These are phyloP conservation scores for Leptodactylus fuscus DNA, from an alignment of 2,113 vertebrate species.

Conservation along the genomic window DNA sequence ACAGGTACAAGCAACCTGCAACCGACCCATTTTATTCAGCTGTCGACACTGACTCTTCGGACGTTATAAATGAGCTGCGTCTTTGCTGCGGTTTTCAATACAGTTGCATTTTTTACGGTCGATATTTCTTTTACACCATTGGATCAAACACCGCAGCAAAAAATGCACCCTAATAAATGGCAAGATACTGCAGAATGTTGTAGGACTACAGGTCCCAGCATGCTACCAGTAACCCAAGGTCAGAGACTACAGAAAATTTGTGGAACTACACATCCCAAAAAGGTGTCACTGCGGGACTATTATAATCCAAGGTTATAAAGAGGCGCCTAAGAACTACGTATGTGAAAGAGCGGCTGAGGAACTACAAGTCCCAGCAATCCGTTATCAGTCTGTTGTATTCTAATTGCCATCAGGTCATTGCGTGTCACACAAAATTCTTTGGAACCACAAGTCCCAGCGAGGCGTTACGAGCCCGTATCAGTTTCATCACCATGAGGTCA, in stretches of 20 bases:
- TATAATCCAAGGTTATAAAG: too few species aligned
- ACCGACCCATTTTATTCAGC: too few species aligned
- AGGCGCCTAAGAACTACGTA: too few species aligned
- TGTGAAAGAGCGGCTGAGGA: neutral
- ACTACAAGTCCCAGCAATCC: neutral
- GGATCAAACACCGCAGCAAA: too few species aligned
- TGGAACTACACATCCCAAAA: neutral
- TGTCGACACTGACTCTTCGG: neutral
- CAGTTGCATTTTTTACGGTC: too few species aligned
- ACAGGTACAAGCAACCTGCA: neutral
- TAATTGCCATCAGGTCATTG: neutral
- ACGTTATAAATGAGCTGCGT: neutral
- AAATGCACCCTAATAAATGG: too few species aligned
- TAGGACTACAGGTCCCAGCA: neutral
- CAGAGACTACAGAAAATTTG: too few species aligned
- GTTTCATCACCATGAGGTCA: too few species aligned
- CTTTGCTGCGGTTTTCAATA: too few species aligned
- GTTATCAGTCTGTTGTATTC: neutral
- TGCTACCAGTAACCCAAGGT: neutral
- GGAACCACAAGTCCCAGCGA: neutral
- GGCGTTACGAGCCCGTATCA: too few species aligned
- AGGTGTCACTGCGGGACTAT: too few species aligned
- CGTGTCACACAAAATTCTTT: neutral
- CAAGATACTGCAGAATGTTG: neutral
- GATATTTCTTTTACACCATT: too few species aligned